These are phyloP conservation scores for Hedya salicella DNA, from an alignment of 2,888 invertebrate species.

Conservation along the genomic window DNA sequence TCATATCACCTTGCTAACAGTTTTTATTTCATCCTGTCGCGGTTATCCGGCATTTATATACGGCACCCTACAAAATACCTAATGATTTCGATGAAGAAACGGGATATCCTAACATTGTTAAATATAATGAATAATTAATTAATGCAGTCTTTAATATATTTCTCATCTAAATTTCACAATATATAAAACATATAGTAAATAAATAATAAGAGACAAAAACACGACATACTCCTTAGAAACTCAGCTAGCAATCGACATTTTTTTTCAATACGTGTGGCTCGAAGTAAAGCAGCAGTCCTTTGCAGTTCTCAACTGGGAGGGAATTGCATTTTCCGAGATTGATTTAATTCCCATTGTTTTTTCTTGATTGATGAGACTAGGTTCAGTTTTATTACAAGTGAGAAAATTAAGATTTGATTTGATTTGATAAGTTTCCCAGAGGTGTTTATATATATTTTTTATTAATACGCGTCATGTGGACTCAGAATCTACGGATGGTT, in stretches of 20 bases:
- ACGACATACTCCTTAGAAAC: constrained; percentile 78
- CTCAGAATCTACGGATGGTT: no score
- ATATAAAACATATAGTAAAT: constrained; percentile 63
- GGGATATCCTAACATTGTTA: constrained; percentile 66
- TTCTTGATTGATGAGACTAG: no score
- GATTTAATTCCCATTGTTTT: no score
- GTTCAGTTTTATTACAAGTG: no score
- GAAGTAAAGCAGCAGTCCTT: neutral
- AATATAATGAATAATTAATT: constrained; percentile 80
- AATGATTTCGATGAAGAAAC: constrained; percentile 51
- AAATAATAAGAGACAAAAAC: constrained; percentile 78
- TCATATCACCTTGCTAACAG: no score
- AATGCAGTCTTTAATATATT: constrained; percentile 83
- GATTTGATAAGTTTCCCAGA: no score
- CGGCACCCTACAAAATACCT: constrained; percentile 29
- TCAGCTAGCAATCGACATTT: constrained; percentile 69
- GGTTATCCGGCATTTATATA: neutral
- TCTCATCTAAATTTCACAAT: constrained; percentile 71
- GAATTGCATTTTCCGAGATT: no score
- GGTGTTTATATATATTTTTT: no score
- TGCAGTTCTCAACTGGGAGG: constrained; percentile 16
- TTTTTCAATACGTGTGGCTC: constrained; percentile 40
- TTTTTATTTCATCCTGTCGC: neutral
- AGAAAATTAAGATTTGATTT: no score
- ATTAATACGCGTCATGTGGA: no score